Evolutionary conservation across 2,888 invertebrate genomes (phyloP).

Genomic region (Mylabris sibirica): DNA sequence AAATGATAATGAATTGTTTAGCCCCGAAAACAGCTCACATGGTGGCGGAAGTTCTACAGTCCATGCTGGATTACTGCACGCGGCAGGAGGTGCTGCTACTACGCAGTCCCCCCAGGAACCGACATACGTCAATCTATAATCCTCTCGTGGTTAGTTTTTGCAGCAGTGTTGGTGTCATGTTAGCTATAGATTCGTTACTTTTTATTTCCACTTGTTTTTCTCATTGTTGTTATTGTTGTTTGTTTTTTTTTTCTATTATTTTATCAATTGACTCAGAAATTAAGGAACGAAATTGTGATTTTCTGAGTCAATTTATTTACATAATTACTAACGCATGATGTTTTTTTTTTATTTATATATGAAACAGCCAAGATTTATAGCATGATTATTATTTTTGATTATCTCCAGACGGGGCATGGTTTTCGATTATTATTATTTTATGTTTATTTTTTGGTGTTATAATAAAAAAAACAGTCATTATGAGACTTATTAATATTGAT

Average conservation of each 20-base stretch:
- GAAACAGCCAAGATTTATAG: not conserved
- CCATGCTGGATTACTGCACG: slow-evolving; percentile 59
- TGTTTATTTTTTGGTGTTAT: slow-evolving; percentile 12
- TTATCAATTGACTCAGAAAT: slow-evolving; percentile 11
- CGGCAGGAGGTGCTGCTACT: slow-evolving; percentile 67
- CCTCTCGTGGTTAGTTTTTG: slow-evolving; percentile 63
- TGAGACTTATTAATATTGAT: not conserved
- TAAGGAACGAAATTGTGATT: too few relatives aligned
- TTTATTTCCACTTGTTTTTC: slow-evolving; percentile 42
- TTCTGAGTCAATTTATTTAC: slow-evolving; percentile 14
- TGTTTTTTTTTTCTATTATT: too few relatives aligned
- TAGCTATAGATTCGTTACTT: slow-evolving; percentile 42
- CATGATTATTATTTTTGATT: slow-evolving; percentile 9
- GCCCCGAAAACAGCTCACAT: slow-evolving; percentile 60
- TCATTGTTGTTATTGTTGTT: slow-evolving; percentile 13
- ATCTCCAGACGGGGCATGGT: slow-evolving; percentile 32
- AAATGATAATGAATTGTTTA: slow-evolving; percentile 58
- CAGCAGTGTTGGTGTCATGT: slow-evolving; percentile 60
- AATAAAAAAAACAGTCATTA: not conserved
- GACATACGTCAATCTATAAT: slow-evolving; percentile 93
- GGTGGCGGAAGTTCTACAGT: slow-evolving; percentile 58
- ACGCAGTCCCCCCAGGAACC: slow-evolving; percentile 83
- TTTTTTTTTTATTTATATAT: slow-evolving; percentile 7
- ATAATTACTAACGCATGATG: slow-evolving; percentile 23
- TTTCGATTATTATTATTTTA: slow-evolving; percentile 23